A percentile compares a stretch with the other conserved stretches of the same genome.
These are phyloP conservation scores for Alentia gelatinosa DNA, from an alignment of 2,888 invertebrate genomes.

Conservation along the genomic window DNA sequence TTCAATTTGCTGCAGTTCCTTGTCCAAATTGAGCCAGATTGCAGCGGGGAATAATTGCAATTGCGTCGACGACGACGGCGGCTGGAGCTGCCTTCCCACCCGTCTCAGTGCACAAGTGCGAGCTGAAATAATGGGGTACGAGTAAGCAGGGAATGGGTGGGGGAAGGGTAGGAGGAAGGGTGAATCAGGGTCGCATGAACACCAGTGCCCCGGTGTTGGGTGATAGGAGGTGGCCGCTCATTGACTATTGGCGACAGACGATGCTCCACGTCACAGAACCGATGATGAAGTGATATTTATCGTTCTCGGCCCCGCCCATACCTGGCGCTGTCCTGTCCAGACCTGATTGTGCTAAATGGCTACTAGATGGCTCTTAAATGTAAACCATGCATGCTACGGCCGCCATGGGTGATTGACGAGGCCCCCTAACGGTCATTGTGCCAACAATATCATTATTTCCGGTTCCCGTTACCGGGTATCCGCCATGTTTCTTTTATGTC, in stretches of 20 bases:
- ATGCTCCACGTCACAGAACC: not conserved
- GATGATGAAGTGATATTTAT: slow-evolving; percentile 40
- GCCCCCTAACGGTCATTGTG: slow-evolving; percentile 38
- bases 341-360: slow-evolving; percentile 35
- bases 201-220: not conserved
- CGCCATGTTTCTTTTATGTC: slow-evolving; percentile 13
- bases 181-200: not conserved
- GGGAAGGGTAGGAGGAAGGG: not conserved
- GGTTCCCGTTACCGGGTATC: not conserved
- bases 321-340: not conserved
- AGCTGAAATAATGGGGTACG: not conserved
- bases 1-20: slow-evolving; percentile 18
- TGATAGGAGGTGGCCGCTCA: not conserved
- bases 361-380: not conserved
- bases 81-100: not conserved
- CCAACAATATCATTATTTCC: slow-evolving; percentile 38
- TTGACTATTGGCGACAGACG: not conserved
- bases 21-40: slow-evolving; percentile 41
- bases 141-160: not conserved
- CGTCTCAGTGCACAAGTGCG: not conserved
- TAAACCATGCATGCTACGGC: not conserved
- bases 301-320: not conserved
- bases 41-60: slow-evolving; percentile 42
- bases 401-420: not conserved
- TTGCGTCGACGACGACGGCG: not conserved